Evolutionary conservation across 2,888 invertebrate species (phyloP), one percentile per base, ranked within the genome.

Genomic region (Neocrepidodera transversa): DNA sequence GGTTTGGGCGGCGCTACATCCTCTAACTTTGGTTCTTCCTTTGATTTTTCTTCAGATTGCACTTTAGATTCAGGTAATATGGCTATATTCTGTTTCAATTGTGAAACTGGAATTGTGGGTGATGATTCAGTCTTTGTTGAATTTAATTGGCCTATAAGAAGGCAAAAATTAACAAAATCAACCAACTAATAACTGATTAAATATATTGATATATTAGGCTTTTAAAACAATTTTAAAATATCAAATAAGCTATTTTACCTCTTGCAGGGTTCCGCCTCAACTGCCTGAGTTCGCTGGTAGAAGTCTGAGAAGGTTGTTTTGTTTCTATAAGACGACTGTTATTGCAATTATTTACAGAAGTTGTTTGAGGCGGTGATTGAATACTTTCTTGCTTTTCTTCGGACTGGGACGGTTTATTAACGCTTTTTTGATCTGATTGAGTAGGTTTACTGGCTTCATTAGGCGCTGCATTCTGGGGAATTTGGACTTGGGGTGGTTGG

Each of bases 201-300:
- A n/a, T n/a, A n/a, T n/a, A n/a, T n/a, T n/a, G n/a, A n/a, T n/a
- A n/a, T n/a, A n/a, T n/a, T n/a, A n/a, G 35, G 16, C 7, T 18
- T 23, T 23, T 23, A 23, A n/a, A 23, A 23, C 23, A 23, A 23
- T 23, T 23, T 23, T 5, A 23, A 23, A 23, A 23, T 5, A 23
- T 23, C 23, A 3, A 23, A 23, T 23, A 23, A 23, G 23, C 4
- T 49, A 42, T 52, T 40, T 64, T 64, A 72, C 72, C 71, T 67
- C 69, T 69, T 43, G 60, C 58, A 1, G 66, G 53, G 28, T 70
- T 70, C 60, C 71, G 65, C 51, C 76, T 64, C 48, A 75, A 59
- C 59, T 74, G 75, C 53, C 76, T 67, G 52, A 77, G 66, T 64
- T 77, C 76, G 47, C 74, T 72, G 14, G 74, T 73, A 50, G 68